Base-by-base conservation (phyloP, 2,113 vertebrate genomes). In the Shinisaurus crocodilurus region DNA sequence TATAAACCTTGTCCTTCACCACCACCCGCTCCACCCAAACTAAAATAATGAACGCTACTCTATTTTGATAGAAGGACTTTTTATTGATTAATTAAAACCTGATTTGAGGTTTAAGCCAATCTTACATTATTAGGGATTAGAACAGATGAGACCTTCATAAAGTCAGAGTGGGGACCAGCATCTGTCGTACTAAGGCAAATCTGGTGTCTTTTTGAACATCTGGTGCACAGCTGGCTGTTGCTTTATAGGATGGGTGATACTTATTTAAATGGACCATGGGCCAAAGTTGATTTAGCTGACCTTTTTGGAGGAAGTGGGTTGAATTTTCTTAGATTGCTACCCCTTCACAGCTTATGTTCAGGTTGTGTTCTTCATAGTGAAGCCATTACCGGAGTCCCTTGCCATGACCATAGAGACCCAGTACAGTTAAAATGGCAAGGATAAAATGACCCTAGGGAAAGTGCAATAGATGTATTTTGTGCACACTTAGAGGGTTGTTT, bases 121-220 rank as follows among this genome's bases (percentile, higher is more conserved):
- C 76, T 90, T 79, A 34, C 43, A 76, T 65, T 77, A 67, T 84
- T 77, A 79, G 74, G 83, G 82, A 86, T 90, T 80, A 69, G 37
- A 79, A 80, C 2, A 85, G 74, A 90, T 85, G 43, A 85, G 74
- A 77, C 75, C n/a, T 43, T 79, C 43, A 40, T 23, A 54, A 67
- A 81, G 60, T 29, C 23, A 72, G 57, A 74, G 37, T n/a, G 29
- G 72, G 74, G 45, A 50, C 57, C 63, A 79, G 34, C 63, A 90
- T 57, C 48, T 90, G 82, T 34, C 20, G 3, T 76, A 32, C 63
- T 70, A 40, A 50, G 48, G 74, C 45, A 50, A 63, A 37, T 16
- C 37, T 29, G n/a, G 45, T 88, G 88, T 5, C n/a, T 40, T 45
- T 57, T 79, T 69, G 75, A 70, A 90, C 83, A 80, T 70, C 83